phyloP scores from a whole-genome alignment of 2,113 vertebrate genomes.

The Catharus minimus region DNA sequence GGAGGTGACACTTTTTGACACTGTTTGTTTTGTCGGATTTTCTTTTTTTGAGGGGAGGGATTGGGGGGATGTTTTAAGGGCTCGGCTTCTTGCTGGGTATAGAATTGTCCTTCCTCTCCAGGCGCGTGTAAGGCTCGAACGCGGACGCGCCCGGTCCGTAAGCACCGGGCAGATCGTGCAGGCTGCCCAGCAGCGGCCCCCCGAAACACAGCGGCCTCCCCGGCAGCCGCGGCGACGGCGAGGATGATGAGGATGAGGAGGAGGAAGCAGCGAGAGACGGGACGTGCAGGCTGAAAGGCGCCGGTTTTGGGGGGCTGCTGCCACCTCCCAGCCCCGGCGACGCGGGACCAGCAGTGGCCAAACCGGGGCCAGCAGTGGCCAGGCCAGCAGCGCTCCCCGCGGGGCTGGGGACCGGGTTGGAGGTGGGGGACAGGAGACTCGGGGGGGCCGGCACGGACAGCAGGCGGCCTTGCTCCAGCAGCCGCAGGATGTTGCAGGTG shows the following conservation, averaged over 20 bases:
- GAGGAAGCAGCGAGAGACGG: slow-evolving; percentile 72
- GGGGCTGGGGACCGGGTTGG: slow-evolving; percentile 41
- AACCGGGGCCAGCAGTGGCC: slow-evolving; percentile 70
- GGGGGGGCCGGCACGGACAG: slow-evolving; percentile 80
- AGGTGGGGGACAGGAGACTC: slow-evolving; percentile 73
- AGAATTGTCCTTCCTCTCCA: slow-evolving; percentile 81
- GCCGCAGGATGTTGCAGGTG: slow-evolving; percentile 90
- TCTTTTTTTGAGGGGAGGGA: neutral
- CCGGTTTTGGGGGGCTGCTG: slow-evolving; percentile 62
- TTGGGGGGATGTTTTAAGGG: slow-evolving; percentile 60
- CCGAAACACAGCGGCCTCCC: slow-evolving; percentile 79
- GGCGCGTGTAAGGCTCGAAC: slow-evolving; percentile 89
- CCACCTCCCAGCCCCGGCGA: slow-evolving; percentile 63
- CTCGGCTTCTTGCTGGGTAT: slow-evolving; percentile 77
- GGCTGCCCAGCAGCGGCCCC: slow-evolving; percentile 76
- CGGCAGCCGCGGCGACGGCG: slow-evolving; percentile 73
- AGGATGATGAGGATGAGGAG: slow-evolving; percentile 37
- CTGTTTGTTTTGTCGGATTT: neutral
- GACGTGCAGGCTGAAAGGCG: slow-evolving; percentile 75
- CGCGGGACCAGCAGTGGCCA: slow-evolving; percentile 73
- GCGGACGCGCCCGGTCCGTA: slow-evolving; percentile 86
- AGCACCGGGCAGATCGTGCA: slow-evolving; percentile 77
- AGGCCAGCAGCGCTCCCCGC: slow-evolving; percentile 28
- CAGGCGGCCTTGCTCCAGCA: slow-evolving; percentile 90
- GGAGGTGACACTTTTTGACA: neutral